These are phyloP conservation scores for Leptinotarsa rubiginosa DNA, from an alignment of 2,888 invertebrate species.

Conservation along the genomic window DNA sequence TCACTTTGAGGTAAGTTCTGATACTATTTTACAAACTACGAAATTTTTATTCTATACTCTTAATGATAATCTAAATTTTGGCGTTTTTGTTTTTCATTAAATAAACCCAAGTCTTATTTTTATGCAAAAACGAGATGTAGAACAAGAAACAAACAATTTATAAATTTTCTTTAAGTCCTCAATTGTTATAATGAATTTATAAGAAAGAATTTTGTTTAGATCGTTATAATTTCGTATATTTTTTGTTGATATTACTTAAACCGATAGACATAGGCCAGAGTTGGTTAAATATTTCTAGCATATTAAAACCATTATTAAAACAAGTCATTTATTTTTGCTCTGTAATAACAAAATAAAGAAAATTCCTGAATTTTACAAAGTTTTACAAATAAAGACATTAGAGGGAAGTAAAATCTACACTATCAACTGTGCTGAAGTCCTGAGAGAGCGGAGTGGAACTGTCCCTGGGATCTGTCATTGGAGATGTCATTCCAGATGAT, in stretches of 20 bases:
- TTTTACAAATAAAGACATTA: conserved; percentile 27
- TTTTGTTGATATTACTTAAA: conserved; percentile 22
- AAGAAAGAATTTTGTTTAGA: conserved; percentile 22
- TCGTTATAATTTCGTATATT: conserved; percentile 21
- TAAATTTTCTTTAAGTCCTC: no score
- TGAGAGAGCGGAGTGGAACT: conserved; percentile 20
- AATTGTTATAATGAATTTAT: conserved; percentile 29
- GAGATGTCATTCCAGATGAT: conserved; percentile 22
- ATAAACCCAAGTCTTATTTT: conserved; percentile 27
- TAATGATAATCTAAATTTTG: conserved; percentile 24
- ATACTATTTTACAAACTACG: conserved; percentile 22
- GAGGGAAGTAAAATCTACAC: conserved; percentile 22
- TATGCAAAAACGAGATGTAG: conserved; percentile 24
- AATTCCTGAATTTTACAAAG: conserved; percentile 26
- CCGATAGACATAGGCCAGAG: conserved; percentile 21
- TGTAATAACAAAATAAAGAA: conserved; percentile 28
- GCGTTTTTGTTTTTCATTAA: conserved; percentile 30
- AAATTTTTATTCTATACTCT: conserved; percentile 25
- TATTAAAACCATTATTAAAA: conserved; percentile 25
- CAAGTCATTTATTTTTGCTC: conserved; percentile 29
- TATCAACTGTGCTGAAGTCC: conserved; percentile 12
- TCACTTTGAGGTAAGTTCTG: conserved; percentile 35
- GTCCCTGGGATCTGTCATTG: conserved; percentile 15
- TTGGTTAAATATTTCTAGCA: conserved; percentile 22
- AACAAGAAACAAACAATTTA: conserved; percentile 28